Evolutionary conservation across 2,888 invertebrate species (phyloP), one percentile per base, ranked within the genome.

Genomic region (Tuta absoluta): DNA sequence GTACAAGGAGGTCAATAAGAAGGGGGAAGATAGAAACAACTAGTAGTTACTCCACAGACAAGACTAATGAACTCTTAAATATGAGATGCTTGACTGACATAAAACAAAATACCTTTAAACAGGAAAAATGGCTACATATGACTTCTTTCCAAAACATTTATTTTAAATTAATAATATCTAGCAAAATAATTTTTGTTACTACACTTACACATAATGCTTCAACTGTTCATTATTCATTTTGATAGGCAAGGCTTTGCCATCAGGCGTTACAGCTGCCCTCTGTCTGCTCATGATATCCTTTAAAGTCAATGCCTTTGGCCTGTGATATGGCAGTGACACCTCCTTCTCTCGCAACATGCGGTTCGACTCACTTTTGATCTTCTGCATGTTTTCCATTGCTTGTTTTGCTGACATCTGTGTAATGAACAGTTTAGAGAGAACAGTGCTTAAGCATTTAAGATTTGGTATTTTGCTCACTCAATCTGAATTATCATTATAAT

Each of bases 351-450:
- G 92, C 11, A 96, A 80, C 88, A 96, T 92, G 64, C 97, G 92
- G 82, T 98, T 97, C 0, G 96, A 95, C 84, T 97, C 97, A 81
- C 97, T 96, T 77, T 95, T 95, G 68, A 98, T 96, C 74, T 95
- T 93, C 72, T 94, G 93, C 91, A 95, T 94, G 66, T 95, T 94
- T 73, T 94, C 93, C 75, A 94, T 91, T 37, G 95, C 95, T 79
- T 93, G 92, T 78, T 94, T 95, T 14, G 93, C 93, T 14, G 95
- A 93, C 85, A 94, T 94, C 94, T 95, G 33, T n/a, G 17, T 51
- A 23, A 51, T 4, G 17, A n/a, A 45, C 4, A n/a, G 7, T n/a
- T 0, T 1, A 3, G 4, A 4, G 14, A 14, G 41, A 3, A 41
- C 14, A n/a, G n/a, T n/a, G n/a, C n/a, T n/a, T n/a, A n/a, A n/a